Evolutionary conservation across 2,113 vertebrate species (phyloP), one percentile per base, ranked within the genome.

Genomic region (Naja naja): DNA sequence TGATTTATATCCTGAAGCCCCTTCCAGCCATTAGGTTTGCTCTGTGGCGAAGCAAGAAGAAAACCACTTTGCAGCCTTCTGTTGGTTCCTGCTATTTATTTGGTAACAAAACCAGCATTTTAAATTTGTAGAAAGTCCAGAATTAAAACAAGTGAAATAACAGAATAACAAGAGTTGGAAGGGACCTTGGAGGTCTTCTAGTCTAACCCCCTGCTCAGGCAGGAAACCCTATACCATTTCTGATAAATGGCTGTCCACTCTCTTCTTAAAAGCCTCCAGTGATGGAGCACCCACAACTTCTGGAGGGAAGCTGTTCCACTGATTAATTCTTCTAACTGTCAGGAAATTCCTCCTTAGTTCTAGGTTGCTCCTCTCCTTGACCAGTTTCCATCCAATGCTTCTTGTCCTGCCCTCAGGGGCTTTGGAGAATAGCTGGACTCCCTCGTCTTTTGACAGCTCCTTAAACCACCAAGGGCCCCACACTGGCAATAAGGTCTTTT

Each of bases 271-370:
- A 30, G 0, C 58, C 1, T 60, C 25, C 58, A 64, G 3, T 12
- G 27, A 30, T 64, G 25, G 27, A 64, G 27, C 58, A 64, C 0
- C 1, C 10, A 64, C 3, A 4, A 27, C 3, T 30, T 64, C 58
- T 64, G 3, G 10, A 12, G 58, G 2, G 3, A 30, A 4, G 10
- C 0, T 0, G 0, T 30, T 64, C 10, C 58, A 30, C 1, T 12
- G 27, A 4, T 64, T 12, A 12, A 30, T 64, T 64, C 3, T 8
- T 58, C 56, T 25, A 0, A 12, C 10, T 5, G 10, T 64, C 10
- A 64, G 58, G 27, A 30, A 30, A 11, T 60, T 60, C 11, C 25
- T 60, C 25, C 58, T 60, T 30, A 60, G 3, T 60, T 60, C 58
- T 0, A 64, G 0, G 1, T 64, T 64, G 27, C 3, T 30, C 30